phyloP scores from a whole-genome alignment of 2,888 invertebrate species.

The Mythimna vitellina region DNA sequence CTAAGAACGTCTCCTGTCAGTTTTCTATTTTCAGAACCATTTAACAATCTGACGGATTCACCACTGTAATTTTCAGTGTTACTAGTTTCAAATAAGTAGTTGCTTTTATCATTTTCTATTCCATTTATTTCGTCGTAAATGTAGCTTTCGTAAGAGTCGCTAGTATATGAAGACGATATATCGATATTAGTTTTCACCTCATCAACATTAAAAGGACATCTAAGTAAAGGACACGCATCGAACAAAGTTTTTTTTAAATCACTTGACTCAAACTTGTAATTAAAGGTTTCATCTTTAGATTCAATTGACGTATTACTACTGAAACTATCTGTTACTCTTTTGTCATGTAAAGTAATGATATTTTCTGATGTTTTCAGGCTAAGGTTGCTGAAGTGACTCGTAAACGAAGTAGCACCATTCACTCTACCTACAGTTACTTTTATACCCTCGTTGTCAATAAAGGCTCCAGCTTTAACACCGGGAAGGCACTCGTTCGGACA shows the following conservation, averaged over 20 bases:
- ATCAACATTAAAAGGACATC: not conserved
- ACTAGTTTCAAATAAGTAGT: not conserved
- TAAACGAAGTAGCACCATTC: slow-evolving; percentile 71
- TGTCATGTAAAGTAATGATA: slow-evolving; percentile 29
- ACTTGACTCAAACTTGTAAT: slow-evolving; percentile 5
- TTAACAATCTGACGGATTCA: slow-evolving; percentile 1
- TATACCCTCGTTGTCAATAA: slow-evolving; percentile 81
- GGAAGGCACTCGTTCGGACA: slow-evolving; percentile 83
- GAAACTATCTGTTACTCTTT: slow-evolving; percentile 9
- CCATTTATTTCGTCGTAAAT: not conserved
- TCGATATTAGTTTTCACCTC: slow-evolving; percentile 12
- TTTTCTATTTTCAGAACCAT: not conserved
- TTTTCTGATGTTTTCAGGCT: slow-evolving; percentile 8
- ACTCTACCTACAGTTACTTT: slow-evolving; percentile 83
- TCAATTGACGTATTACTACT: slow-evolving; percentile 28
- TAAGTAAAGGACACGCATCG: not conserved
- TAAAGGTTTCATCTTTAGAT: not conserved
- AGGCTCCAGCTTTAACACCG: slow-evolving; percentile 78
- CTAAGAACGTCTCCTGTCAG: not conserved
- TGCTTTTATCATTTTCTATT: slow-evolving; percentile 21
- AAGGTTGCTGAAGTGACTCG: slow-evolving; percentile 34
- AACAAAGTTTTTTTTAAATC: slow-evolving; percentile 24
- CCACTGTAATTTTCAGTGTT: not conserved
- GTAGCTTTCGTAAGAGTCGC: not conserved
- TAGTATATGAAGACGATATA: slow-evolving; percentile 6